Conservation (phyloP, 2,113 vertebrate species). For the Isurus oxyrinchus region DNA sequence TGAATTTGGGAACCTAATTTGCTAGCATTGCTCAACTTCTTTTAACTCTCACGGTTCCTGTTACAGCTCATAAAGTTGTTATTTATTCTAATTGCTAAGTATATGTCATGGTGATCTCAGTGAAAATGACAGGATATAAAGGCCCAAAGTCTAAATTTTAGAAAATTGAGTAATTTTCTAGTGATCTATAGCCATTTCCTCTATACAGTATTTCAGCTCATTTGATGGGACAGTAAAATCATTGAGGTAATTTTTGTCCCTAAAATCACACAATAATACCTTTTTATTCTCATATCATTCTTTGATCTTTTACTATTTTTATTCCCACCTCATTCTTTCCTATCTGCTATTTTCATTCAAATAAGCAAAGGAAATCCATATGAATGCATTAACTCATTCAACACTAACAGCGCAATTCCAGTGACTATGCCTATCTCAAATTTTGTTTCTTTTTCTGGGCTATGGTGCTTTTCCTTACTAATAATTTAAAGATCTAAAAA, state of each 20-base stretch:
- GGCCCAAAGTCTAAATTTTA: neutral
- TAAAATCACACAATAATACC: neutral
- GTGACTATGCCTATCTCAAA: neutral
- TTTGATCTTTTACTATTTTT: neutral
- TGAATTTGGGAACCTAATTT: neutral
- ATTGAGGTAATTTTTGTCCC: neutral
- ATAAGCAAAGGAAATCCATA: neutral
- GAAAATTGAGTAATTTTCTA: neutral
- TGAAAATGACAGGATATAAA: neutral
- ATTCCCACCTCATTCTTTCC: conserved; percentile 7
- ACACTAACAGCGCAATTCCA: neutral
- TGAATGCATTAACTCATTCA: neutral
- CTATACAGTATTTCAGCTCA: neutral
- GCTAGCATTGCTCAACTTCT: neutral
- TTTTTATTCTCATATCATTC: neutral
- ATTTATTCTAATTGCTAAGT: neutral
- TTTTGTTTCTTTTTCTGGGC: neutral
- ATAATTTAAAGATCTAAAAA: conserved; percentile 10
- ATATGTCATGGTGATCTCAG: neutral
- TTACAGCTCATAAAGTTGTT: neutral
- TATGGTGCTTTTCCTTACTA: neutral
- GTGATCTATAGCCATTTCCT: neutral
- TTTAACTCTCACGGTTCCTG: neutral
- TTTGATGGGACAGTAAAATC: neutral
- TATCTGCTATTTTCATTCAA: neutral